Percentiles rank a stretch among this genome's conserved stretches.
These are phyloP conservation scores for Podarcis siculus DNA, from an alignment of 2,797 vertebrate genomes.

Conservation along the genomic window DNA sequence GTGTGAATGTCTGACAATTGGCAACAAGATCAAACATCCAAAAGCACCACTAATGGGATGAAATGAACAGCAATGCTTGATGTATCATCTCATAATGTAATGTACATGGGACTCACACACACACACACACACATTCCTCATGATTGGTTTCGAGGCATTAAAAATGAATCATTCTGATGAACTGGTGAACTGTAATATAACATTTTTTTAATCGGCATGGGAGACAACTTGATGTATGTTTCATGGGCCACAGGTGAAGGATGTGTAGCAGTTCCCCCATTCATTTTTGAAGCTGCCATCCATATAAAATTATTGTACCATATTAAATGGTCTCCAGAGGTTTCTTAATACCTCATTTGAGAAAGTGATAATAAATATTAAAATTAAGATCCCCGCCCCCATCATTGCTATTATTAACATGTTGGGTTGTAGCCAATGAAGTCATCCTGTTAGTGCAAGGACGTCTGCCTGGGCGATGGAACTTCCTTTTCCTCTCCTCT, in stretches of 20 bases:
- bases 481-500: too few relatives aligned
- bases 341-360: neutral
- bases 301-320: neutral
- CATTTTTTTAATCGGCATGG: constrained; percentile 42
- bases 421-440: too few relatives aligned
- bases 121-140: constrained; percentile 52
- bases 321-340: neutral
- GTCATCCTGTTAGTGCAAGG: too few relatives aligned
- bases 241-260: constrained; percentile 44
- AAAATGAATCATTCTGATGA: constrained; percentile 56
- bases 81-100: constrained; percentile 56
- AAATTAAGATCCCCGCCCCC: neutral
- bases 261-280: constrained; percentile 6
- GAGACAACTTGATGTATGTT: constrained; percentile 39
- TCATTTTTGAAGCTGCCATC: constrained; percentile 37
- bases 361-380: neutral
- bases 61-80: constrained; percentile 43
- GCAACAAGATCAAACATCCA: constrained; percentile 57
- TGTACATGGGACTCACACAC: constrained; percentile 28
- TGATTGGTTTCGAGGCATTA: constrained; percentile 47
- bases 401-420: neutral
- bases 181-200: constrained; percentile 45
- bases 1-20: constrained; percentile 46
- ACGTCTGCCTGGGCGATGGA: too few relatives aligned
- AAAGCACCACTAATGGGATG: constrained; percentile 57